phyloP scores from a whole-genome alignment of 2,888 invertebrate species.

The Lithophane leautieri region DNA sequence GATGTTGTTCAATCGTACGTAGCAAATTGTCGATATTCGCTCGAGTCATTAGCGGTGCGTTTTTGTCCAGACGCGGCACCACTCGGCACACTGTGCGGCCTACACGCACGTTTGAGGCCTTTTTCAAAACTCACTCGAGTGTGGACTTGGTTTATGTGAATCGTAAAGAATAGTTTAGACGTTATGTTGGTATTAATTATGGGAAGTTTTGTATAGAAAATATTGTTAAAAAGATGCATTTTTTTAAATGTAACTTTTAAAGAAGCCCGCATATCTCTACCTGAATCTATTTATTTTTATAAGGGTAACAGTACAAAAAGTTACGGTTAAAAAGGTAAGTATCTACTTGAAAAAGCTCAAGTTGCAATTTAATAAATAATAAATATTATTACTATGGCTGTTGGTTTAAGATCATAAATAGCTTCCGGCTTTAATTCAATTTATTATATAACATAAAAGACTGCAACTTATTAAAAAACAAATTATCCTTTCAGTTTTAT shows the following conservation, averaged over 20 bases:
- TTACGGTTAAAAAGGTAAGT: conserved; percentile 19
- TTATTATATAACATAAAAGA: neutral
- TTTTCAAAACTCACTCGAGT: conserved; percentile 80
- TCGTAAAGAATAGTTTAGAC: conserved; percentile 71
- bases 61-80: conserved; percentile 75
- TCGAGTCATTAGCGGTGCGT: conserved; percentile 83
- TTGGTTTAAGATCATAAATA: conserved; percentile 3
- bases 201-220: conserved; percentile 52
- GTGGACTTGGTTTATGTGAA: conserved; percentile 76
- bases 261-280: conserved; percentile 49
- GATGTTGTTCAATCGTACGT: conserved; percentile 88
- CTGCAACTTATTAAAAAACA: neutral
- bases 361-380: conserved; percentile 27
- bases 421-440: conserved; percentile 14
- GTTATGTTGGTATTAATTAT: conserved; percentile 71
- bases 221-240: conserved; percentile 52
- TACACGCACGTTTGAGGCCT: conserved; percentile 70
- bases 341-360: conserved; percentile 41
- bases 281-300: conserved; percentile 45
- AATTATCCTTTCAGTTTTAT: neutral
- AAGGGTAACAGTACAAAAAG: conserved; percentile 27
- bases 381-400: conserved; percentile 9
- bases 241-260: conserved; percentile 38
- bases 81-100: conserved; percentile 74
- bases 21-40: conserved; percentile 89